Evolutionary conservation across 2,797 vertebrate genomes (phyloP).

Genomic region (Lepus townsendii): DNA sequence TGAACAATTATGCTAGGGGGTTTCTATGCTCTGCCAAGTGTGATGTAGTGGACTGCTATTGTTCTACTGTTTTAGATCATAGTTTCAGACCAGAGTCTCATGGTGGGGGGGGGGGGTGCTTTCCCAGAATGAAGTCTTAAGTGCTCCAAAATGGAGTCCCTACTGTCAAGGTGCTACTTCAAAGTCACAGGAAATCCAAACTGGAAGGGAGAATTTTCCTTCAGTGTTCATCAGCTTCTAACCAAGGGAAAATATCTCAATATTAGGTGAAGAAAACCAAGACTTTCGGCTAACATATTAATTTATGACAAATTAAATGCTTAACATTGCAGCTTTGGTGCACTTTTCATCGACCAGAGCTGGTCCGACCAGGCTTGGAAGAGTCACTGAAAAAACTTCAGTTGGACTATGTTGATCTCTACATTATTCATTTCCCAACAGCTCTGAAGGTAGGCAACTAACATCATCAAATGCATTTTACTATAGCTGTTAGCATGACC

Average conservation of each 20-base stretch:
- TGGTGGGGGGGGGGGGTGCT: too few relatives aligned
- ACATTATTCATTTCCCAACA: not conserved
- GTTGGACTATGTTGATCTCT: too few relatives aligned
- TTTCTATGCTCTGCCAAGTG: too few relatives aligned
- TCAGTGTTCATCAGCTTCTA: not conserved
- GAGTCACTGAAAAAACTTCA: too few relatives aligned
- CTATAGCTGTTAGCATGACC: not conserved
- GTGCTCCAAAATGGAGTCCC: too few relatives aligned
- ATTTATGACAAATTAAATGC: not conserved
- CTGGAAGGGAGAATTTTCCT: not conserved
- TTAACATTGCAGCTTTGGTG: not conserved
- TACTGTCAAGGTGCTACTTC: too few relatives aligned
- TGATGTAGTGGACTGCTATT: too few relatives aligned
- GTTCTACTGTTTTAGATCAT: too few relatives aligned
- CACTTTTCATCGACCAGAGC: constrained; percentile 67
- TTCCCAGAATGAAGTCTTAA: too few relatives aligned
- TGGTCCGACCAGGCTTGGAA: constrained; percentile 52
- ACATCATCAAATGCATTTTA: not conserved
- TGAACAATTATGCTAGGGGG: too few relatives aligned
- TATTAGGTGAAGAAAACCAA: not conserved
- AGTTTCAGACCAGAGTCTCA: too few relatives aligned
- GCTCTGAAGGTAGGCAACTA: constrained; percentile 70
- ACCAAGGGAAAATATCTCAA: not conserved
- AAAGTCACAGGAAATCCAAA: not conserved
- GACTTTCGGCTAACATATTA: not conserved